These are phyloP conservation scores for Drosophila arizonae DNA, from an alignment of 1,140 invertebrate genomes.

Conservation along the genomic window DNA sequence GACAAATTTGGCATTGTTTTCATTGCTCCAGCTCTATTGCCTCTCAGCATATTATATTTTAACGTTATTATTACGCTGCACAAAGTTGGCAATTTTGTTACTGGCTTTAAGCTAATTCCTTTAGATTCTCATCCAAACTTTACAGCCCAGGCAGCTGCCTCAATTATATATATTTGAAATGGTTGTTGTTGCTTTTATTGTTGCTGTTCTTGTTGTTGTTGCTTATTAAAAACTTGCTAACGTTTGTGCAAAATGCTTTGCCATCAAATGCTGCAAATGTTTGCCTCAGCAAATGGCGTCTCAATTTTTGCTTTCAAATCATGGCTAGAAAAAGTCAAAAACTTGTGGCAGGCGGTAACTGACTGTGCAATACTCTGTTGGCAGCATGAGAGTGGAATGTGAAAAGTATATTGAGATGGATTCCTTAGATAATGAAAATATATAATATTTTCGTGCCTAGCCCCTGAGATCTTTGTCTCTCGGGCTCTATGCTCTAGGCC, in stretches of 20 bases:
- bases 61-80: constrained; percentile 75
- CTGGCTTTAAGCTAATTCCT: constrained; percentile 52
- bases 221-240: constrained; percentile 74
- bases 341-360: background rate
- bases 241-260: constrained; percentile 60
- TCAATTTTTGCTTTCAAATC: constrained; percentile 25
- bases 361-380: background rate
- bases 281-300: constrained; percentile 17
- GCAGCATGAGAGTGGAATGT: too few relatives aligned
- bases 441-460: too few relatives aligned
- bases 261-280: constrained; percentile 34
- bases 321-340: constrained; percentile 18
- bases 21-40: constrained; percentile 35
- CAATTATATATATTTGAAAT: constrained; percentile 62
- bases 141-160: constrained; percentile 39
- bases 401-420: too few relatives aligned
- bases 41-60: constrained; percentile 66
- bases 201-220: constrained; percentile 46
- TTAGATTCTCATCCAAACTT: constrained; percentile 27
- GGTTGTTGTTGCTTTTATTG: background rate
- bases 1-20: constrained; percentile 49
- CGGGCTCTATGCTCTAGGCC: too few relatives aligned
- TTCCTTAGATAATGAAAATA: too few relatives aligned
- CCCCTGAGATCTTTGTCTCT: too few relatives aligned
- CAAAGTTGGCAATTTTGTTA: constrained; percentile 33